Evolutionary conservation across 2,797 vertebrate genomes (phyloP), one percentile per base, ranked within the genome.

Genomic region (Avahi laniger): DNA sequence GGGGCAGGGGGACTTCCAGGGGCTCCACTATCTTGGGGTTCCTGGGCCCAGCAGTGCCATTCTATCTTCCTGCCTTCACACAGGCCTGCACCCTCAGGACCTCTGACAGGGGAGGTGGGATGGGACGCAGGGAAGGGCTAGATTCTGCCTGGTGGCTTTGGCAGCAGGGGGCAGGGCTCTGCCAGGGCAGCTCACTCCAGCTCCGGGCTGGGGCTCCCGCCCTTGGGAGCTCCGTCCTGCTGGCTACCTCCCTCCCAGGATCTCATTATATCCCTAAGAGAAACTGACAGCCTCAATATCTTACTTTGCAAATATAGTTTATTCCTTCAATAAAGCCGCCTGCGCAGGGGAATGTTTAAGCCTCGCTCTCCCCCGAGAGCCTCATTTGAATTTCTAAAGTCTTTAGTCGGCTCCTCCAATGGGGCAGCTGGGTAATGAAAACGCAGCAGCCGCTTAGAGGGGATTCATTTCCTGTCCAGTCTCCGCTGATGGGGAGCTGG

Each of bases 251-350:
- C 95, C 95, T 97, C 96, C 91, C 94, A 96, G 95, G 96, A 97
- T 98, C 97, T 98, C 98, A 98, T 98, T 98, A 98, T 97, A 97
- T 95, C 97, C 95, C 92, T 98, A 98, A 98, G 97, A 97, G 97
- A 98, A 98, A 97, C 97, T 98, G 98, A 98, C 98, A 98, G 97
- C 93, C 95, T 97, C 97, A 97, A 97, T 97, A 97, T 97, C 97
- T 97, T 97, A 97, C 97, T 98, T 96, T 97, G 97, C 97, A 98
- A 98, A 98, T 98, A 98, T 96, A 97, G 97, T 97, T 97, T 98
- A 98, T 98, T 97, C 97, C 97, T 98, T 97, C 98, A 98, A 98
- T 98, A 97, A 98, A 98, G 96, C 95, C 78, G 88, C 88, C 96
- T 90, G 96, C 92, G 89, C 95, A 94, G 89, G 97, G 96, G 97